Evolutionary conservation across 1,140 invertebrate species (phyloP).

Genomic region (Drosophila dunni): DNA sequence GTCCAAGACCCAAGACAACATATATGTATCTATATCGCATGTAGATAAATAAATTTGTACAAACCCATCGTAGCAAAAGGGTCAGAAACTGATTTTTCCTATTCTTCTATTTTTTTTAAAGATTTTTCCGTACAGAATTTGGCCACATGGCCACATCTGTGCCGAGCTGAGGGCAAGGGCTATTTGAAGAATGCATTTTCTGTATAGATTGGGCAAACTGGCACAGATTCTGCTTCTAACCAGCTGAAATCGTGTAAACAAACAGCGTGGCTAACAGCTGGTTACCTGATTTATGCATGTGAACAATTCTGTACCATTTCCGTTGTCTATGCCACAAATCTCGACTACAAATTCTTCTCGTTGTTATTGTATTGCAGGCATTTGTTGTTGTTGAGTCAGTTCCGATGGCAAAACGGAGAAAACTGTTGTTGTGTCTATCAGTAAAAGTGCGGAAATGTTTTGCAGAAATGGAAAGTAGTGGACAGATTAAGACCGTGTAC

Average conservation of each 20-base stretch:
- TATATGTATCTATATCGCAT: not conserved
- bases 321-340: slow-evolving; percentile 23
- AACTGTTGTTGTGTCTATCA: too few relatives aligned
- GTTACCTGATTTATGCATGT: slow-evolving; percentile 55
- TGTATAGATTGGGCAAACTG: slow-evolving; percentile 46
- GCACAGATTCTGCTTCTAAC: slow-evolving; percentile 55
- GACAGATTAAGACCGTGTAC: not conserved
- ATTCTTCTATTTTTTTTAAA: slow-evolving; percentile 15
- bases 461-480: slow-evolving; percentile 15
- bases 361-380: too few relatives aligned
- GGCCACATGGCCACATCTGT: slow-evolving; percentile 72
- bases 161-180: slow-evolving; percentile 19
- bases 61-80: slow-evolving; percentile 48
- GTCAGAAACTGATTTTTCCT: slow-evolving; percentile 50
- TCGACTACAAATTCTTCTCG: not conserved
- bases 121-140: slow-evolving; percentile 26
- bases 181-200: slow-evolving; percentile 13
- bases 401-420: not conserved
- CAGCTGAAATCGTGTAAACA: slow-evolving; percentile 51
- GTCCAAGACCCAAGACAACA: slow-evolving; percentile 25
- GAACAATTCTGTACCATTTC: slow-evolving; percentile 42
- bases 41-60: slow-evolving; percentile 20
- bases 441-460: not conserved
- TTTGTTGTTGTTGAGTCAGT: not conserved
- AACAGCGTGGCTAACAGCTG: slow-evolving; percentile 43